Evolutionary conservation across 2,888 invertebrate genomes (phyloP).

Genomic region (Diplolepis rosae): DNA sequence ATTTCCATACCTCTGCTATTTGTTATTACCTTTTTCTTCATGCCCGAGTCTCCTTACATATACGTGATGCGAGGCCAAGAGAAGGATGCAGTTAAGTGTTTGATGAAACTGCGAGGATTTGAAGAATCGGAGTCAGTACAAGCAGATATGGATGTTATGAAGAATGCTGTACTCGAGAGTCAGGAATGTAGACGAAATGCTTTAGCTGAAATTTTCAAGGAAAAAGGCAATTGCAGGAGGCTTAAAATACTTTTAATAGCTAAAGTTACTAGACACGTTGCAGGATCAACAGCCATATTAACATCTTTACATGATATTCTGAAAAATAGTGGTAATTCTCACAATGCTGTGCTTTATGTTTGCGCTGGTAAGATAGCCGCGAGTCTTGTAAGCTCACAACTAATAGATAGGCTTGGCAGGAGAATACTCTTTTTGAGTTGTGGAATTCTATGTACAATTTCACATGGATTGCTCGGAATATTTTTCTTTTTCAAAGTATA

Average conservation of each 20-base stretch:
- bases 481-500: slow-evolving; percentile 77
- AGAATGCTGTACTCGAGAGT: neutral
- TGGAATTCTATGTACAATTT: slow-evolving; percentile 76
- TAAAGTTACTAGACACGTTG: slow-evolving; percentile 79
- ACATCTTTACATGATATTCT: slow-evolving; percentile 80
- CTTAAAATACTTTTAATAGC: slow-evolving; percentile 78
- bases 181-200: neutral
- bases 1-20: slow-evolving; percentile 9
- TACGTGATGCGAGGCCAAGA: neutral
- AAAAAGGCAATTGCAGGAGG: slow-evolving; percentile 76
- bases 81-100: neutral
- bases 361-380: slow-evolving; percentile 78
- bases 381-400: slow-evolving; percentile 72
- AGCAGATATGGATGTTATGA: neutral
- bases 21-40: slow-evolving; percentile 31
- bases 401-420: slow-evolving; percentile 77
- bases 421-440: slow-evolving; percentile 78
- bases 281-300: slow-evolving; percentile 78
- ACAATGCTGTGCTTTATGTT: slow-evolving; percentile 76
- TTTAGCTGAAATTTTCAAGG: slow-evolving; percentile 71
- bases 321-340: slow-evolving; percentile 75
- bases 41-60: slow-evolving; percentile 36
- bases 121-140: neutral
- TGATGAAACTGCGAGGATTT: neutral
- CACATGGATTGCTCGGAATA: slow-evolving; percentile 76